Percentiles rank a stretch among this genome's conserved stretches.
Evolutionary conservation across 1,140 invertebrate species (phyloP).

Genomic region (Neuroterus valhalla): DNA sequence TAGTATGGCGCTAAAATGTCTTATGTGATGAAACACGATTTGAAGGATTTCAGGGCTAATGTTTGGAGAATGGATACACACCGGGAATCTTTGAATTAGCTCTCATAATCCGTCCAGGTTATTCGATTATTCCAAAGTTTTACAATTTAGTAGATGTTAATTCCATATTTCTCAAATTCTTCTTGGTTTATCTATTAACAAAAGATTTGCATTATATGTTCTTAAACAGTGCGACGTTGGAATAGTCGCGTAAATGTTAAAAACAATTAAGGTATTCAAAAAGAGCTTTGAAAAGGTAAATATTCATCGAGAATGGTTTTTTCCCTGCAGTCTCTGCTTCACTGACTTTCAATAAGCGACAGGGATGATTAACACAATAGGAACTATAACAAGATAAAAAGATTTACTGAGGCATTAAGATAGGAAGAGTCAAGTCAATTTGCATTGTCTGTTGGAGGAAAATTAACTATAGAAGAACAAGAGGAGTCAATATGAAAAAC

Average conservation of each 20-base stretch:
- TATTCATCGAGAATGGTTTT: background rate
- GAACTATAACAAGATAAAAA: slow-evolving; percentile 11
- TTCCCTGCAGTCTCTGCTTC: background rate
- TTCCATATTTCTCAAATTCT: too few relatives aligned
- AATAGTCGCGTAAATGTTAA: background rate
- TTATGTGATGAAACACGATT: too few relatives aligned
- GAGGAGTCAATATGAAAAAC: background rate
- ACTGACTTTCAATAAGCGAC: background rate
- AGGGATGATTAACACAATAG: slow-evolving; percentile 8
- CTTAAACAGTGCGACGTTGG: background rate
- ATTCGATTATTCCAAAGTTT: too few relatives aligned
- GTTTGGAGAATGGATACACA: too few relatives aligned
- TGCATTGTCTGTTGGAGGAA: background rate
- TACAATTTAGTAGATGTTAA: too few relatives aligned
- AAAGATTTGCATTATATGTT: background rate
- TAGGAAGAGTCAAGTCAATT: background rate
- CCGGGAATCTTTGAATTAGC: too few relatives aligned
- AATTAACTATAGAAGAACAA: background rate
- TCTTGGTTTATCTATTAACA: too few relatives aligned
- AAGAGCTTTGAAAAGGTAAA: background rate
- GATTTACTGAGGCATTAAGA: background rate
- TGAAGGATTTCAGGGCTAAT: too few relatives aligned
- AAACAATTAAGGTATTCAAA: background rate
- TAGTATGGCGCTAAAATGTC: too few relatives aligned
- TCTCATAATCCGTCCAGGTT: too few relatives aligned